Evolutionary conservation across 2,888 invertebrate species (phyloP).

Genomic region (Carterocephalus palaemon): DNA sequence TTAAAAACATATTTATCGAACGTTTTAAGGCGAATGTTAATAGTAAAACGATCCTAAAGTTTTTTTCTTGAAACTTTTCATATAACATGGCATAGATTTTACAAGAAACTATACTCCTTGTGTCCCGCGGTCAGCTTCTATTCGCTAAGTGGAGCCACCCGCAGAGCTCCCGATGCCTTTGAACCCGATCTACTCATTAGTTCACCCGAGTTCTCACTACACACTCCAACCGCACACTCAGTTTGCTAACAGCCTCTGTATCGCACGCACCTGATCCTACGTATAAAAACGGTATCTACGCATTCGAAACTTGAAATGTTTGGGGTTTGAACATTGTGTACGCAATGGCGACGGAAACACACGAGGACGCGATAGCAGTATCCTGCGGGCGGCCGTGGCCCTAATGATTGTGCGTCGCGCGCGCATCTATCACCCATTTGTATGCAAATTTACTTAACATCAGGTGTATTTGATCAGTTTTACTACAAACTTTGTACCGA

Average conservation of each 20-base stretch:
- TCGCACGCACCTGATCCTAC: constrained; percentile 49
- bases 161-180: constrained; percentile 62
- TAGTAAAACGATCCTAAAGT: too few relatives aligned
- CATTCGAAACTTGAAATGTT: constrained; percentile 42
- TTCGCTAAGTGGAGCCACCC: constrained; percentile 59
- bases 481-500: constrained; percentile 44
- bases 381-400: constrained; percentile 77
- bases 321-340: constrained; percentile 51
- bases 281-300: constrained; percentile 30
- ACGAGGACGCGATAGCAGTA: constrained; percentile 65
- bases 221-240: constrained; percentile 62
- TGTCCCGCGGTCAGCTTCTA: constrained; percentile 33
- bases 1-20: too few relatives aligned
- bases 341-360: constrained; percentile 64
- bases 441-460: constrained; percentile 61
- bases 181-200: constrained; percentile 75
- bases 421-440: constrained; percentile 61
- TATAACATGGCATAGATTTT: too few relatives aligned
- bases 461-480: constrained; percentile 60
- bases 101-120: constrained; percentile 19
- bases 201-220: constrained; percentile 62
- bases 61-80: too few relatives aligned
- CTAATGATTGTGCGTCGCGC: constrained; percentile 57
- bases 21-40: too few relatives aligned
- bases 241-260: constrained; percentile 62